These are phyloP conservation scores for western clawed frog (Xenopus tropicalis) DNA, from an alignment of 2,113 vertebrate genomes.

Conservation along the genomic window DNA sequence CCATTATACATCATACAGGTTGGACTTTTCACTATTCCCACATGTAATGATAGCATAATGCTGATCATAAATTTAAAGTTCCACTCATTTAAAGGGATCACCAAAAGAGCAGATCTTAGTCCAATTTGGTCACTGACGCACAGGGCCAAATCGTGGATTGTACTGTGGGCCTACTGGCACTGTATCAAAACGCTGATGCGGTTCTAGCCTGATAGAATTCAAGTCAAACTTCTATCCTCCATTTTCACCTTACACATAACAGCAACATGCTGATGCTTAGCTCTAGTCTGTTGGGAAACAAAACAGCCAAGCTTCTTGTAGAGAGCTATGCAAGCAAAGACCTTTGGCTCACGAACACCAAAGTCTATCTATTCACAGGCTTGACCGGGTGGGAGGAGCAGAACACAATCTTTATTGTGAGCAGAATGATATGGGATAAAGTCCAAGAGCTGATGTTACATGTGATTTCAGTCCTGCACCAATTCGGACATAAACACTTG, in stretches of 20 bases:
- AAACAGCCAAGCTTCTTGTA: slow-evolving; percentile 36
- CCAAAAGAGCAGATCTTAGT: too few species aligned
- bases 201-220: too few species aligned
- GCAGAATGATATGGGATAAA: slow-evolving; percentile 48
- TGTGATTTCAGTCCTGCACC: slow-evolving; percentile 32
- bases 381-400: slow-evolving; percentile 37
- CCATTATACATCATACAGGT: too few species aligned
- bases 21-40: too few species aligned
- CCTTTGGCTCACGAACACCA: slow-evolving; percentile 47
- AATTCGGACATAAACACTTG: slow-evolving; percentile 22
- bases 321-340: slow-evolving; percentile 55
- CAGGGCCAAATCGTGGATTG: too few species aligned
- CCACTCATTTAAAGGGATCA: too few species aligned
- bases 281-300: slow-evolving; percentile 17
- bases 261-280: slow-evolving; percentile 1
- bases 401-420: slow-evolving; percentile 42
- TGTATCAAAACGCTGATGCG: too few species aligned
- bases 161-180: too few species aligned
- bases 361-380: slow-evolving; percentile 50
- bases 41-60: too few species aligned
- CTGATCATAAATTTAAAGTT: too few species aligned
- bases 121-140: too few species aligned
- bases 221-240: not conserved
- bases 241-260: not conserved
- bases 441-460: slow-evolving; percentile 46